Evolutionary conservation across 1,140 invertebrate species (phyloP), one percentile per base, ranked within the genome.

Genomic region (Saccostrea cuccullata): DNA sequence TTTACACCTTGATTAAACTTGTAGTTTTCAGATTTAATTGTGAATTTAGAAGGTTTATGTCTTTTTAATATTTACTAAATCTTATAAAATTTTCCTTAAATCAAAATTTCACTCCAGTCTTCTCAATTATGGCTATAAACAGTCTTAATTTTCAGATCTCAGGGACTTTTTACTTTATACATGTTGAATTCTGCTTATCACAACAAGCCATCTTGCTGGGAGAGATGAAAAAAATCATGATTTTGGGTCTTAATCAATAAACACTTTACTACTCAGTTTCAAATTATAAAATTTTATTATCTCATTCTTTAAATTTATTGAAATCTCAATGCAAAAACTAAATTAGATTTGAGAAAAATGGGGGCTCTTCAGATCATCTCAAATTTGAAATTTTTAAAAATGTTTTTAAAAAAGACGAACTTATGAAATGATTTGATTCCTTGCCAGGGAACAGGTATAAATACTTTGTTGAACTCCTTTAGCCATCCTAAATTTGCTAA

Each of bases 111-210:
- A 47, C 47, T 47, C 47, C 9, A 6, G 47, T 47, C 47, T 9
- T 2, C 47, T 9, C 47, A 47, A 47, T 47, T 47, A 47, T 47
- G 47, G 9, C 47, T 47, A 47, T 47, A 47, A 47, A 6, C 47
- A 47, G 47, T 47, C 47, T 47, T 47, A 47, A 47, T 47, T 0
- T 36, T 77, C 70, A 77, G 70, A 12, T 30, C 36, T 30, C 70
- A 12, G 36, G 26, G 26, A 77, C 23, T 11, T 17, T 73, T 73
- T 26, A 73, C 67, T 73, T 73, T 77, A 47, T 36, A 77, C 12
- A 8, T 77, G 13, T 77, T 36, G 13, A 77, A 77, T 77, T 26
- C 70, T 77, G 70, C 70, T 30, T 77, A 77, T 77, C 70, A 77
- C 26, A 64, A 23, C 15, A 23, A 77, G 70, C 26, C 23, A 26